Percentiles rank a stretch among this genome's conserved stretches.
Evolutionary conservation across 1,140 invertebrate genomes (phyloP).

Genomic region (Magallana ariakensis): DNA sequence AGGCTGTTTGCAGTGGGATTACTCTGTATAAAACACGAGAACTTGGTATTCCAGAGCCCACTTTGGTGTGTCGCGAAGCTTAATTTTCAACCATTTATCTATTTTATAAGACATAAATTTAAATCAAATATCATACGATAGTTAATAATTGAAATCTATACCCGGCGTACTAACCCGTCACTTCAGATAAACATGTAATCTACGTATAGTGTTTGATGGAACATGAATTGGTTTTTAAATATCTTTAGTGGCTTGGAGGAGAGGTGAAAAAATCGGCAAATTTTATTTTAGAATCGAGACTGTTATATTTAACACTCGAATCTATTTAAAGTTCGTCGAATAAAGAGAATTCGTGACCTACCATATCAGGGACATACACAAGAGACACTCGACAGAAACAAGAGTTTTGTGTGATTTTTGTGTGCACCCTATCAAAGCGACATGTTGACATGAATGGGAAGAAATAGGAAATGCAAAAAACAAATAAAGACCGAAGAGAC

Average conservation of each 20-base stretch:
- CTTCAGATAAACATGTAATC: slow-evolving; percentile 25
- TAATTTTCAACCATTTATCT: slow-evolving; percentile 32
- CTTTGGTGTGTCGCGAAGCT: neutral
- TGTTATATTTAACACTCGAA: slow-evolving; percentile 31
- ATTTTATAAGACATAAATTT: slow-evolving; percentile 36
- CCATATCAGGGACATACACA: neutral
- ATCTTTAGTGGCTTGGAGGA: slow-evolving; percentile 16
- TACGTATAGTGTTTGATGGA: slow-evolving; percentile 5
- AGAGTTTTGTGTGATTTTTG: neutral
- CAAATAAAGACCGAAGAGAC: too few species aligned
- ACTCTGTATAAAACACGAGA: slow-evolving; percentile 16
- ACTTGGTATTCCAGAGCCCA: neutral
- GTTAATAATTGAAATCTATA: slow-evolving; percentile 22
- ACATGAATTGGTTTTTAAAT: slow-evolving; percentile 30
- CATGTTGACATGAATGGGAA: neutral
- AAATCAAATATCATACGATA: slow-evolving; percentile 35
- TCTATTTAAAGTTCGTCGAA: slow-evolving; percentile 24
- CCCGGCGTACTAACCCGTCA: slow-evolving; percentile 8
- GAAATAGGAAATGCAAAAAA: too few species aligned
- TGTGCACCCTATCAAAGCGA: neutral
- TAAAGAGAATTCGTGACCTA: slow-evolving; percentile 3
- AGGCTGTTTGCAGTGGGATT: neutral
- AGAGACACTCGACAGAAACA: neutral
- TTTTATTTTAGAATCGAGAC: slow-evolving; percentile 5
- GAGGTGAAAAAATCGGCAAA: neutral